Evolutionary conservation across 2,797 vertebrate species (phyloP).

Genomic region (Urophycis tenuis): DNA sequence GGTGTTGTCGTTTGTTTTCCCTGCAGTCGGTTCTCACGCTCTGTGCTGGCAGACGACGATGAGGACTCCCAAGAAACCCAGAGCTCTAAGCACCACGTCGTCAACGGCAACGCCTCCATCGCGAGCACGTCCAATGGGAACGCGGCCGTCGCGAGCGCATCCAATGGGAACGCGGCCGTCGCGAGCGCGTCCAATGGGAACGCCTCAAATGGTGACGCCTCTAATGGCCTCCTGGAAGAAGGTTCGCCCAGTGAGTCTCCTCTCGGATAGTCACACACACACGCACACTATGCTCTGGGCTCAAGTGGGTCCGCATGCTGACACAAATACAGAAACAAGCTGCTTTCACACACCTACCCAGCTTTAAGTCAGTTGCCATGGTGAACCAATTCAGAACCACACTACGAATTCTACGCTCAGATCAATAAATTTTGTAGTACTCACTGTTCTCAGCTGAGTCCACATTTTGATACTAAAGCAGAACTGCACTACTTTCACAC

Average conservation of each 20-base stretch:
- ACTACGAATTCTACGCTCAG: too few relatives aligned
- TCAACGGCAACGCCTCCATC: conserved; percentile 86
- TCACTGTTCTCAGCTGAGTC: too few relatives aligned
- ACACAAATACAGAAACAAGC: too few relatives aligned
- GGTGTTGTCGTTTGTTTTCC: not conserved
- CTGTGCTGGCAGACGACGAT: conserved; percentile 66
- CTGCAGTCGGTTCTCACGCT: conserved; percentile 85
- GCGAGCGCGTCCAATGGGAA: conserved; percentile 29
- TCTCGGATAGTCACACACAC: too few relatives aligned
- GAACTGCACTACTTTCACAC: too few relatives aligned
- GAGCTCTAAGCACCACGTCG: conserved; percentile 80
- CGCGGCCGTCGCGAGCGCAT: conserved; percentile 72
- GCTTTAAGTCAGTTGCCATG: too few relatives aligned
- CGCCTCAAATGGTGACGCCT: conserved; percentile 88
- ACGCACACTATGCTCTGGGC: too few relatives aligned
- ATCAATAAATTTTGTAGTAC: too few relatives aligned
- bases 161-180: conserved; percentile 68
- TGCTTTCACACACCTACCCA: too few relatives aligned
- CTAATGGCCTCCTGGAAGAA: conserved; percentile 92
- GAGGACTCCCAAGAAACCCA: conserved; percentile 82
- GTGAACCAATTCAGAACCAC: too few relatives aligned
- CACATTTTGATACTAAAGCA: too few relatives aligned
- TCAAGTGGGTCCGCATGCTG: too few relatives aligned
- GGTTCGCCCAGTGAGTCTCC: conserved; percentile 83
- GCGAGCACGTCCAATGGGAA: conserved; percentile 81